Evolutionary conservation across 1,140 invertebrate genomes (phyloP).

Genomic region (Macrotrachela quadricornifera): DNA sequence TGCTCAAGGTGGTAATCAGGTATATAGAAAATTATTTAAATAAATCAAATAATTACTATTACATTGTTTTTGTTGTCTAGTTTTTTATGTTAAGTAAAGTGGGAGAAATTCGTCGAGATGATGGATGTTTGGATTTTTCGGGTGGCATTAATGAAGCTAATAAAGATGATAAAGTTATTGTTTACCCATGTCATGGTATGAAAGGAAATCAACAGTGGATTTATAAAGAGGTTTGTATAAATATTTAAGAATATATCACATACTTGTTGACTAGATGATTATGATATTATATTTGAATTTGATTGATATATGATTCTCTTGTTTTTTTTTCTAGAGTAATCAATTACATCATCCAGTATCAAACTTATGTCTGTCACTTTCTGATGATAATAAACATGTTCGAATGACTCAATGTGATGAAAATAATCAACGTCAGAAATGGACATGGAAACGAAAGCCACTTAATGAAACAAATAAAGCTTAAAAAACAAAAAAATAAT

Average conservation of each 20-base stretch:
- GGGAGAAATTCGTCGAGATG: neutral
- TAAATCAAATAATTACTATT: no score
- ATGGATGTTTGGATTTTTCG: neutral
- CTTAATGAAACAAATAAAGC: conserved; percentile 29
- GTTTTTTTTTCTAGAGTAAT: conserved; percentile 52
- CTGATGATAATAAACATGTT: conserved; percentile 42
- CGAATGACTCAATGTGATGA: conserved; percentile 51
- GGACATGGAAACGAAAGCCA: conserved; percentile 76
- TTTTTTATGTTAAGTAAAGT: neutral
- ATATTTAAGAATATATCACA: no score
- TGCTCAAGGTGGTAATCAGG: conserved; percentile 79
- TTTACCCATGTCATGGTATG: neutral
- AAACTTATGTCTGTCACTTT: conserved; percentile 64
- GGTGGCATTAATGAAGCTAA: neutral
- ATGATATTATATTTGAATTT: no score
- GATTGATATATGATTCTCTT: conserved; percentile 32
- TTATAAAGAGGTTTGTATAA: neutral
- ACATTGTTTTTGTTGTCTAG: neutral
- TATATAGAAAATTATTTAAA: no score
- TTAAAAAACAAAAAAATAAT: no score
- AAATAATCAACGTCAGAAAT: conserved; percentile 51
- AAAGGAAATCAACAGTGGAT: no score
- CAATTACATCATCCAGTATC: conserved; percentile 73
- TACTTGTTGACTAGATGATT: no score
- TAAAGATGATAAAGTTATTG: neutral